These are phyloP conservation scores for Holothuria scabra DNA, from an alignment of 53 echinoderm and acorn worm species.

Conservation along the genomic window DNA sequence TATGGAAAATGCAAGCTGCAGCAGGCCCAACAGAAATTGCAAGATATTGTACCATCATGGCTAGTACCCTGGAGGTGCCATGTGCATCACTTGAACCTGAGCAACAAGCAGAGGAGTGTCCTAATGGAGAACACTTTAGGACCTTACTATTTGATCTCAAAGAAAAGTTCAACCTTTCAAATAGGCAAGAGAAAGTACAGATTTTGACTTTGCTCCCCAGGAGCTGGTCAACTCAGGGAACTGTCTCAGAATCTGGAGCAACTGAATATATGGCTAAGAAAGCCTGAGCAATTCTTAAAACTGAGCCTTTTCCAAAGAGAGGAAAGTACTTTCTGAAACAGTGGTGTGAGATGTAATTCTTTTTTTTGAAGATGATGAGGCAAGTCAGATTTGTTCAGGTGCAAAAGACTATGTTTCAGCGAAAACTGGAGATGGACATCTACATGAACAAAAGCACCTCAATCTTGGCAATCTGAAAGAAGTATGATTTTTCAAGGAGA, in stretches of 20 bases:
- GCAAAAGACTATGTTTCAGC: too few species aligned
- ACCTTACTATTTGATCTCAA: background rate
- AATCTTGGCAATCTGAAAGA: background rate
- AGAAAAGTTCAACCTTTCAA: background rate
- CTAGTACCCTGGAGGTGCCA: background rate
- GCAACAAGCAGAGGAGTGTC: background rate
- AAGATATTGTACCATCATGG: background rate
- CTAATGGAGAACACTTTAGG: background rate
- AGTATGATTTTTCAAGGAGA: background rate
- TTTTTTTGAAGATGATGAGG: too few species aligned
- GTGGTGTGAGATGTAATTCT: too few species aligned
- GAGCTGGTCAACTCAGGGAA: background rate
- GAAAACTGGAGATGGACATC: background rate
- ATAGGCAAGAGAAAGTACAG: background rate
- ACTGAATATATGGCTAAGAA: background rate
- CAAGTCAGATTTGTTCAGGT: too few species aligned
- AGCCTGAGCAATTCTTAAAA: too few species aligned
- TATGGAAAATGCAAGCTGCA: slow-evolving; percentile 1
- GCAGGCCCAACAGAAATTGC: background rate
- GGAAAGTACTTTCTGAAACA: too few species aligned
- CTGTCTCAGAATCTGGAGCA: background rate
- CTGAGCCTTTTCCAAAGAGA: too few species aligned
- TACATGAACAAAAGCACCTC: background rate
- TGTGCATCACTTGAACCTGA: background rate
- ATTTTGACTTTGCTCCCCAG: background rate